phyloP scores from a whole-genome alignment of 2,113 vertebrate species.

The Solea solea region DNA sequence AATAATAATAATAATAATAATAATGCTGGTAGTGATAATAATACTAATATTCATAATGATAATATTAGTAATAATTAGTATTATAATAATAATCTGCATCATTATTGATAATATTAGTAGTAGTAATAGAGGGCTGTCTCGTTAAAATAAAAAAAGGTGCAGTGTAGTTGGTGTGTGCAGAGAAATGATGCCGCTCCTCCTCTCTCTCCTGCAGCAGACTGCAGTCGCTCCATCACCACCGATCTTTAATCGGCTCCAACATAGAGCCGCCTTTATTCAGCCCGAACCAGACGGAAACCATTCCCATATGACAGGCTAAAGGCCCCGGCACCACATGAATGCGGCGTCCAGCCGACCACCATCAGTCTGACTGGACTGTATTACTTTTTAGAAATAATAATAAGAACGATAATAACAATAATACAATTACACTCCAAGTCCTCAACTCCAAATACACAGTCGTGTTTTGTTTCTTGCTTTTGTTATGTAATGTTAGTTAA shows the following conservation, averaged over 20 bases:
- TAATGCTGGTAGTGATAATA: no score
- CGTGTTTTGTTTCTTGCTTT: not conserved
- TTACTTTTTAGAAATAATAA: not conserved
- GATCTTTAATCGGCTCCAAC: constrained; percentile 71
- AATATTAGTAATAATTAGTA: no score
- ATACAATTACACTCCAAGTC: not conserved
- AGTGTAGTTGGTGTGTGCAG: constrained; percentile 31
- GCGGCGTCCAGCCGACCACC: constrained; percentile 37
- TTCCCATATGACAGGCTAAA: constrained; percentile 73
- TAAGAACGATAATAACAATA: not conserved
- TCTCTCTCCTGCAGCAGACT: constrained; percentile 41
- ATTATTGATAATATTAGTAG: no score
- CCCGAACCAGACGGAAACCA: constrained; percentile 70
- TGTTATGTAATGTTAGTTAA: not conserved
- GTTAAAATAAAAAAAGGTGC: not conserved
- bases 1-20: constrained; percentile 1
- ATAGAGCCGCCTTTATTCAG: constrained; percentile 76
- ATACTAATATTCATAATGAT: no score
- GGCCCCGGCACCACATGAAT: constrained; percentile 55
- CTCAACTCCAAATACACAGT: not conserved
- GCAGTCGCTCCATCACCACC: constrained; percentile 72
- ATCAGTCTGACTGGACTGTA: constrained; percentile 1
- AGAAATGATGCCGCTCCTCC: constrained; percentile 46
- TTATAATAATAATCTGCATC: no score
- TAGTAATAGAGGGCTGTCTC: no score